Evolutionary conservation across 2,113 vertebrate species (phyloP).

Genomic region (Elaphurus davidianus): DNA sequence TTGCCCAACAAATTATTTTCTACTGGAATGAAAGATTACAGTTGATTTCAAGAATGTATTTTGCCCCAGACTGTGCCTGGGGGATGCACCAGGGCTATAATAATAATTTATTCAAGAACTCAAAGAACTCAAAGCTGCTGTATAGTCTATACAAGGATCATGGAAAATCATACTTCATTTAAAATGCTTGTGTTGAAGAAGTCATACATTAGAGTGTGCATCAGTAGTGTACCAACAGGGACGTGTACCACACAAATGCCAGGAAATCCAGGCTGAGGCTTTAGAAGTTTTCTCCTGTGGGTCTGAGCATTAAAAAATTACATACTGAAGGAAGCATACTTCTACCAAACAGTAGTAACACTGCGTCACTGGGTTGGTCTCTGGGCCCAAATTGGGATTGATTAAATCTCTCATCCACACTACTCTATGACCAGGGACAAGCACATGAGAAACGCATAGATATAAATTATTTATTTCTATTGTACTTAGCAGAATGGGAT

Average conservation of each 20-base stretch:
- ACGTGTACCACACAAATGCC: background rate
- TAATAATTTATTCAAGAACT: constrained; percentile 26
- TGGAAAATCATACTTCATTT: constrained; percentile 18
- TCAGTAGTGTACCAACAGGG: background rate
- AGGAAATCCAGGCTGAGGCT: background rate
- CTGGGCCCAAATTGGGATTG: background rate
- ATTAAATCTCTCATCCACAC: constrained; percentile 21
- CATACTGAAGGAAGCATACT: background rate
- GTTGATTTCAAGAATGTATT: background rate
- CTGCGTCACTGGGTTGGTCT: background rate
- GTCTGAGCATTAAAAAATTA: background rate
- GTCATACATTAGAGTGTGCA: background rate
- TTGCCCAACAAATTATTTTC: constrained; percentile 22
- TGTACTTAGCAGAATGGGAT: constrained; percentile 45
- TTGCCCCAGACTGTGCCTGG: background rate
- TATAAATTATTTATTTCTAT: constrained; percentile 43
- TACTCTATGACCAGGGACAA: background rate
- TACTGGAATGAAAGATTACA: constrained; percentile 36
- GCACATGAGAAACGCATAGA: background rate
- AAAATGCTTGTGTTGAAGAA: constrained; percentile 39
- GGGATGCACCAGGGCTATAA: background rate
- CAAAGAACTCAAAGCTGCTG: constrained; percentile 18
- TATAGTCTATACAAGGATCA: background rate
- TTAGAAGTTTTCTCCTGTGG: background rate
- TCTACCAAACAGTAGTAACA: background rate